A percentile compares a stretch with the other conserved stretches of the same genome.
These are phyloP conservation scores for Amniataba percoides DNA, from an alignment of 2,797 vertebrate genomes.

Conservation along the genomic window DNA sequence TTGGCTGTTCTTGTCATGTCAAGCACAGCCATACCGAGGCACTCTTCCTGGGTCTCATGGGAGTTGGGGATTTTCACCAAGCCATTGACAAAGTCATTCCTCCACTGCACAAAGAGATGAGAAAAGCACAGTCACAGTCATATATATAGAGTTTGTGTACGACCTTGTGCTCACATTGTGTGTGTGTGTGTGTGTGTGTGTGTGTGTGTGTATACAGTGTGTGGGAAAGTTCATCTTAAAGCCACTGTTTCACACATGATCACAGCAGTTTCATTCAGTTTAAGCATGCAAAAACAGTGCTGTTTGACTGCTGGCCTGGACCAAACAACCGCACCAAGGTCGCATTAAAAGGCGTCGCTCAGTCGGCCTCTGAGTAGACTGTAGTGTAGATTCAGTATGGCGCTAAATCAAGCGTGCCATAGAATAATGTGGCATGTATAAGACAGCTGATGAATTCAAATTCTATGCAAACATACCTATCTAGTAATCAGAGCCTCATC, in stretches of 20 bases:
- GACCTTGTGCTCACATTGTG: not conserved
- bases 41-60: constrained; percentile 96
- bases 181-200: too few species aligned
- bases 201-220: not conserved
- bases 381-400: not conserved
- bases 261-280: not conserved
- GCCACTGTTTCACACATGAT: not conserved
- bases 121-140: not conserved
- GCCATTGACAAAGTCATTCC: constrained; percentile 94
- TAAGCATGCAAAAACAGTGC: not conserved
- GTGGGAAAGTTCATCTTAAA: not conserved
- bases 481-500: not conserved
- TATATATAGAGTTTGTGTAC: not conserved
- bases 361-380: not conserved
- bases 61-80: constrained; percentile 91
- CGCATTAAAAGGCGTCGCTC: too few species aligned
- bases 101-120: constrained; percentile 86
- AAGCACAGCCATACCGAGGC: constrained; percentile 96
- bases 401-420: not conserved
- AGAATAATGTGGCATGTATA: not conserved
- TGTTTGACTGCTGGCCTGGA: not conserved
- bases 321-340: too few species aligned
- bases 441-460: not conserved
- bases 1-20: constrained; percentile 98
- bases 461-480: not conserved